Base-by-base conservation (phyloP, 2,888 invertebrate genomes). In the Hypomecis atomaria region DNA sequence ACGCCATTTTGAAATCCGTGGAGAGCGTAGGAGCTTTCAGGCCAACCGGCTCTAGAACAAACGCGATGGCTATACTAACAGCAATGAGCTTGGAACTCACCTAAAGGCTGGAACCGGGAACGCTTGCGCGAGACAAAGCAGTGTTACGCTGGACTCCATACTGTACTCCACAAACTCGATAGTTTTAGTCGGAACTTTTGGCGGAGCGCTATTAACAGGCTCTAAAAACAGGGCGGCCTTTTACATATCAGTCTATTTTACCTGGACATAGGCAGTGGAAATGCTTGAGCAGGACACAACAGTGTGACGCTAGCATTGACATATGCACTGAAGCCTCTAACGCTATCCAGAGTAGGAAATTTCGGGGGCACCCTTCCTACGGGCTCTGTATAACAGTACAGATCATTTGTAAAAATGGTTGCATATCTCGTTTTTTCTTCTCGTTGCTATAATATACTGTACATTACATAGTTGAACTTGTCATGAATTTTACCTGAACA, bases 261-360 rank as follows among this genome's bases (percentile, higher is more conserved):
- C 95, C 95, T 95, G 90, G 93, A 95, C 64, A 90, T 83, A 70
- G 95, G 95, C 65, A 94, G 90, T 72, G 95, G 95, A 79, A 93
- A 94, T 48, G 95, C 95, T 90, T 96, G 96, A 71, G 96, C 96
- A 58, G 95, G 95, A 84, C 96, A 96, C 78, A 95, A 86, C 77
- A 95, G 85, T 84, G 93, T 94, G 83, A 94, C 90, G 88, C 92
- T 94, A 92, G 90, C 92, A 78, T 88, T 93, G 83, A 90, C 76
- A 72, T 80, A 74, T 70, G 90, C 85, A 83, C 85, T 89, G 82
- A 94, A 93, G 71, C 93, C 93, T 85, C 93, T 94, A 86, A 92
- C 89, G 78, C 93, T 94, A 91, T 96, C 96, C 91, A 94, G 88
- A 57, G 95, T 94, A 65, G 96, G 95, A 85, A 96, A 96, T 93